Base-by-base conservation (phyloP, 1,140 invertebrate genomes). In the Leptoteleia sp. region DNA sequence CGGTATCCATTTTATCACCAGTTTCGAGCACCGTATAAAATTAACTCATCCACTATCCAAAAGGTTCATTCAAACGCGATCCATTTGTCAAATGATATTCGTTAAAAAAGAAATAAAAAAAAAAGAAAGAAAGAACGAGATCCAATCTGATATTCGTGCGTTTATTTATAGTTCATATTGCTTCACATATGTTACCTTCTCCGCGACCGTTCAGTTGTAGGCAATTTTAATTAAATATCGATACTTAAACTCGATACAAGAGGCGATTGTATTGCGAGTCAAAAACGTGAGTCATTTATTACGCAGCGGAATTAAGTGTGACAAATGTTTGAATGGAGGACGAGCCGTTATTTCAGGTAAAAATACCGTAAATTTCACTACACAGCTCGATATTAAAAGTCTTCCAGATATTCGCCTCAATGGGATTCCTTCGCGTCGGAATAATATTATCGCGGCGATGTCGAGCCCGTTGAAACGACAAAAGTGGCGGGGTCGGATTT, bases 271-370 rank as follows among this genome's bases (percentile, higher is more conserved):
- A 27, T 37, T 12, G 33, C 61, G 37, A 57, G 50, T 59, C 37
- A 35, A 67, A 75, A 75, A 9, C 45, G 13, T 57, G 52, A 59
- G 54, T 67, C 61, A 55, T 61, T 65, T 52, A 75, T 75, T 64
- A 75, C 43, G 15, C 61, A 43, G 43, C 40, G 40, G 50, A 33
- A 40, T 64, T 40, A 59, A 73, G 61, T 75, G 71, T 67, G 61
- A 64, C 61, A 59, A 59, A 40, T 45, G 37, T 64, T 17, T 67
- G 61, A 67, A 75, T 75, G 61, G 71, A 75, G 71, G 54, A 75
- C 61, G 71, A 54, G 13, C 71, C 71, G 71, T 75, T 75, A 75
- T 61, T 64, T 64, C 16, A 47, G 38, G 19, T 67, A 67, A 70
- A 75, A 52, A 61, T 62, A 37, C 59, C 59, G 59, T 48, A 33